Conservation (phyloP, 2,113 vertebrate species). For the Ctenodactylus gundi region DNA sequence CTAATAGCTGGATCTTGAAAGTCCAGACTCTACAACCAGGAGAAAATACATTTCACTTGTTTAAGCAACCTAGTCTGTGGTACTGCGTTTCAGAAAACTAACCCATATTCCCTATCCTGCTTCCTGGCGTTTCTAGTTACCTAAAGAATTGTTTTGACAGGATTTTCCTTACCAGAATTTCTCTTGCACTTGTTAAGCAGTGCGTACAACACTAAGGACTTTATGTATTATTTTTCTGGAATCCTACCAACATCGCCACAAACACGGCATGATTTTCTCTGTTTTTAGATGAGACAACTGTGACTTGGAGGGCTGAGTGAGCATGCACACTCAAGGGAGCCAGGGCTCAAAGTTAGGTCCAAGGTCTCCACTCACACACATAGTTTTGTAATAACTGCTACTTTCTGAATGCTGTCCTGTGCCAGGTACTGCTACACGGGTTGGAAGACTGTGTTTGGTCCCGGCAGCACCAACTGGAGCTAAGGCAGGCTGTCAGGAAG, state of each 20-base stretch:
- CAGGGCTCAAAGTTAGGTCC: background rate
- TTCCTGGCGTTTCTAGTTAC: background rate
- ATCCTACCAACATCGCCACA: background rate
- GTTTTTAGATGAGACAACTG: background rate
- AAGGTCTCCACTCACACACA: background rate
- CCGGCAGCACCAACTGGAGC: background rate
- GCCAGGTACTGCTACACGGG: background rate
- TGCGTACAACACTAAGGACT: background rate
- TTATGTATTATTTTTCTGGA: background rate
- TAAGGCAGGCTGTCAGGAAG: background rate
- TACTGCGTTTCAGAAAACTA: background rate
- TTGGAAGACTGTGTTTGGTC: background rate
- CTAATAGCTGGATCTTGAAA: background rate
- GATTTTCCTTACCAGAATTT: background rate
- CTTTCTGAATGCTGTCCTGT: background rate
- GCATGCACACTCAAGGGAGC: background rate
- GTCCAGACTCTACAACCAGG: background rate
- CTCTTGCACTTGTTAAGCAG: background rate
- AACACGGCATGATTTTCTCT: background rate
- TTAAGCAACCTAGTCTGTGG: background rate
- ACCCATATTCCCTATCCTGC: background rate
- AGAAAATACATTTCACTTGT: background rate
- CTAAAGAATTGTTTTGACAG: background rate
- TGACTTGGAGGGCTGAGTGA: background rate
- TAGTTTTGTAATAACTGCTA: background rate